Evolutionary conservation across 1,140 invertebrate genomes (phyloP), one percentile per base, ranked within the genome.

Genomic region (Drosophila ambigua): DNA sequence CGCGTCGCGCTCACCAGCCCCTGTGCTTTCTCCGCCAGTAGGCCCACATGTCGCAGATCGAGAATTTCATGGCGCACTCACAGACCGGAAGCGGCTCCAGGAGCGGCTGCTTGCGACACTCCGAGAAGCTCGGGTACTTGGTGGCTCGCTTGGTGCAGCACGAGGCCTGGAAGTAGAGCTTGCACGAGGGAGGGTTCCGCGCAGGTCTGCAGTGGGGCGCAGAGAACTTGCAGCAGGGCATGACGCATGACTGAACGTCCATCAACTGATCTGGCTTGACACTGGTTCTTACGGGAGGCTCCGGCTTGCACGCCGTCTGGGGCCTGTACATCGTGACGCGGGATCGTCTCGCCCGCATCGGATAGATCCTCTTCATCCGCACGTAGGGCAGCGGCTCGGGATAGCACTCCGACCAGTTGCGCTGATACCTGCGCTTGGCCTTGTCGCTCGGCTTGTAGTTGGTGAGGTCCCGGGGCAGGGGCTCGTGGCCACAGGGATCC

Each of bases 121-220:
- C 79, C 0, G 79, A 81, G 15, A 82, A 81, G 52, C 73, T 65
- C 11, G 62, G 79, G 23, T 61, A 73, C 39, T 52, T 48, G 1
- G 68, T 65, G n/a, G 13, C 15, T 0, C 55, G 44, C 57, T 82
- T 81, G 24, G 16, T 52, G 48, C 79, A 81, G 51, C 73, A 74
- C 4, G 45, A 43, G 2, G 67, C 62, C 5, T 20, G 11, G 0
- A 45, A 55, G 0, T 31, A 23, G 1, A 26, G 7, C 0, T 16
- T 4, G 11, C 78, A 80, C 0, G 7, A 24, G 8, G 54, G 48
- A 3, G 55, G 31, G 2, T 7, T 0, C 0, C 52, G n/a, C 4
- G 0, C 53, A 0, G 43, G 1, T 11, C 8, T 7, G 7, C 78
- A 80, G 5, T 41, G 49, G 0, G 60, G 52, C 0, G 35, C 2